Conservation (phyloP, 2,797 vertebrate species). For the Hydrolagus colliei region DNA sequence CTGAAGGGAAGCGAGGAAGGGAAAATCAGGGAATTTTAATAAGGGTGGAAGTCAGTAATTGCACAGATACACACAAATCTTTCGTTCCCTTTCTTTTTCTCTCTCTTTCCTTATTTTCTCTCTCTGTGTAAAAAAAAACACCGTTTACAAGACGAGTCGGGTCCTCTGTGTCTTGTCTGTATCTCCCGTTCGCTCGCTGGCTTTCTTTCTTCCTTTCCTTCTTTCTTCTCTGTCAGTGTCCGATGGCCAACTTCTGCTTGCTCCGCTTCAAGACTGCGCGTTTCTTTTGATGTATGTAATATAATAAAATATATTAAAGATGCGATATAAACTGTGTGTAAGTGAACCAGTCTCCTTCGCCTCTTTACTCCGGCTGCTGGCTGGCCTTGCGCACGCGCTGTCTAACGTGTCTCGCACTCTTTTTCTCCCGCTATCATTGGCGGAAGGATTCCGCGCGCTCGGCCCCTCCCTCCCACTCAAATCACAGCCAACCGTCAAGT, state of each 20-base stretch:
- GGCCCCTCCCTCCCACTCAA: not conserved
- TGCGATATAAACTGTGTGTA: not conserved
- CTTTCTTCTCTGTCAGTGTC: not conserved
- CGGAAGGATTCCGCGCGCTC: not conserved
- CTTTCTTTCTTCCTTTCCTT: not conserved
- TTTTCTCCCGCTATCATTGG: not conserved
- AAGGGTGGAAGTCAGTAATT: constrained; percentile 16
- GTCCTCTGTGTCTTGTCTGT: too few species aligned
- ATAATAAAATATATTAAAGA: not conserved
- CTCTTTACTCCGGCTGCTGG: not conserved
- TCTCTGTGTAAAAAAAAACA: not conserved
- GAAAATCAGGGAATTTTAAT: constrained; percentile 1
- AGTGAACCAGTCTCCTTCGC: not conserved
- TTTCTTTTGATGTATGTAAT: too few species aligned
- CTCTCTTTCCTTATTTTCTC: not conserved
- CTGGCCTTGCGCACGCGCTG: too few species aligned
- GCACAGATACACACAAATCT: constrained; percentile 1
- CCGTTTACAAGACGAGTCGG: not conserved
- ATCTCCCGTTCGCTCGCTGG: not conserved
- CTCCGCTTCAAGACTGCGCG: too few species aligned
- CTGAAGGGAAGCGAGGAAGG: constrained; percentile 1
- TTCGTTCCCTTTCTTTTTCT: not conserved
- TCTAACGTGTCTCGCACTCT: not conserved
- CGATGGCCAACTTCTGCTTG: not conserved
- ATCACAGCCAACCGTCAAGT: not conserved